These are phyloP conservation scores for Callitettix versicolor DNA, from an alignment of 1,140 invertebrate species.

Conservation along the genomic window DNA sequence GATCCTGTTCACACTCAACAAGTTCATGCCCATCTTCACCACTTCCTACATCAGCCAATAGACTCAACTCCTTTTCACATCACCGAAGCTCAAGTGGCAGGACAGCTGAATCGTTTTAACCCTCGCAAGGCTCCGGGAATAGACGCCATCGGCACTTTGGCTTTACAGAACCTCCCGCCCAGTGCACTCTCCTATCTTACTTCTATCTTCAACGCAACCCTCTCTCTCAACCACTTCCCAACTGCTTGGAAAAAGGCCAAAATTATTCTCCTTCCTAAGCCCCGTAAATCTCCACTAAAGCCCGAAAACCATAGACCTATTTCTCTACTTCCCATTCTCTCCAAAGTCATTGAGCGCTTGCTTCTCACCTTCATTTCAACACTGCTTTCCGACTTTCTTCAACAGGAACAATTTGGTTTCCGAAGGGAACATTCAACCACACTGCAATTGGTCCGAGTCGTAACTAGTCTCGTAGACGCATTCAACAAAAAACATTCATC, in stretches of 20 bases:
- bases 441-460: conserved; percentile 13
- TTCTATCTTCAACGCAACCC: conserved; percentile 14
- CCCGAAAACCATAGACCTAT: no score
- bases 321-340: conserved; percentile 24
- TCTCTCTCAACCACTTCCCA: conserved; percentile 19
- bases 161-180: not conserved
- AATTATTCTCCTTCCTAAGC: no score
- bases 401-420: conserved; percentile 15
- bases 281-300: no score
- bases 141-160: no score
- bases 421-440: conserved; percentile 1
- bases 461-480: no score
- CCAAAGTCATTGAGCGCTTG: conserved; percentile 21
- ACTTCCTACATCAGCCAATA: not conserved
- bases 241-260: conserved; percentile 27
- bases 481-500: conserved; percentile 27
- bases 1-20: no score
- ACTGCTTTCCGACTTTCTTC: no score
- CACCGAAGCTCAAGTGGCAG: no score
- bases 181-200: conserved; percentile 2
- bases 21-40: not conserved
- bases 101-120: no score
- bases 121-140: no score
- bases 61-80: not conserved
- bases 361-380: conserved; percentile 16